Evolutionary conservation across 1,140 invertebrate species (phyloP), one percentile per base, ranked within the genome.

Genomic region (Papilio polyxenes): DNA sequence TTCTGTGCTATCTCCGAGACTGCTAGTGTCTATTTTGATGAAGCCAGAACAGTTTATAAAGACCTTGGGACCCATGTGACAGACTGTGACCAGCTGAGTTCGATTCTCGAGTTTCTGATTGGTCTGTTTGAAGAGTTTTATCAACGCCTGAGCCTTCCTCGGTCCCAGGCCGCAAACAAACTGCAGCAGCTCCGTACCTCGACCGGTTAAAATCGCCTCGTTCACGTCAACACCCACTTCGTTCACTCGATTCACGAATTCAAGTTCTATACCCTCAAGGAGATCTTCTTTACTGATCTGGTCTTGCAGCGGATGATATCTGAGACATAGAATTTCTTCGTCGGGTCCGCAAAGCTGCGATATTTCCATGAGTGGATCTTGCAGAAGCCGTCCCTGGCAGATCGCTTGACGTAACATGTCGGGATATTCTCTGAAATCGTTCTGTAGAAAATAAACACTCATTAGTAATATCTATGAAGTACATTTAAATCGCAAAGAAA

Each of bases 171-270:
- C 99, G 93, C 98, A 99, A 3, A 99, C 97, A 93, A 99, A 99
- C 95, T 99, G 99, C 7, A 99, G 95, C n/a, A 99, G 92, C 90
- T 98, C 97, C 0, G 97, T 96, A 2, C 98, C 98, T 84, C 99
- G 97, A 0, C 97, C 96, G 80, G 98, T 98, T 80, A 98, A 96
- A 1, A 99, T 97, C 17, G 98, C 97, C 87, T 97, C 95, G 91
- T 99, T 99, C 7, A 99, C 96, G 91, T 99, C 99, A 0, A 99
- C 98, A n/a, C 99, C 99, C 9, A 99, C 98, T 95, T 99, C 98
- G 92, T 99, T 99, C 0, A 98, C 98, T 79, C 98, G 96, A 89
- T 97, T 97, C 0, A 99, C 98, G 92, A 99, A 99, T 95, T 99
- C 98, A 23, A 98, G 89, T 83, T 98, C 97, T 1, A 99, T 95